Percentiles rank a stretch among this genome's conserved stretches.
phyloP scores from a whole-genome alignment of 2,113 vertebrate species.

The Lepus europaeus region DNA sequence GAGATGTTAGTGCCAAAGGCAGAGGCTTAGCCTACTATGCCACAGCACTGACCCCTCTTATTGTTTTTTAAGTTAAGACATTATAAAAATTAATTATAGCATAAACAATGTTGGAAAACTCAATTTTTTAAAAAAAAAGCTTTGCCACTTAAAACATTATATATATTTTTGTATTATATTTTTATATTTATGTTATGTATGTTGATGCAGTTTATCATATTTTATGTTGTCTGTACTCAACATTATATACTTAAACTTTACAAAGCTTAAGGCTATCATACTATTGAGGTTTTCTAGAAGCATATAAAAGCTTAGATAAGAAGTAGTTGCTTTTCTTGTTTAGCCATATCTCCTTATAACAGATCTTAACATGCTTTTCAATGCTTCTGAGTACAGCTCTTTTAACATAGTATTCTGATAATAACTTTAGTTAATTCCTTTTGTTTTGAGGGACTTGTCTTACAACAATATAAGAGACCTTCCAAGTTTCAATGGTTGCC shows the following conservation, averaged over 20 bases:
- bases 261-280: background rate
- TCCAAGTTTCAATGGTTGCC: slow-evolving; percentile 94
- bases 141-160: background rate
- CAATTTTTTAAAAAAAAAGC: background rate
- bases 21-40: no score
- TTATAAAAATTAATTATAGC: background rate
- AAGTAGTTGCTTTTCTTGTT: slow-evolving; percentile 19
- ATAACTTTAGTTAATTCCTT: slow-evolving; percentile 34
- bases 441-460: slow-evolving; percentile 93
- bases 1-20: no score
- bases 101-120: slow-evolving; percentile 32
- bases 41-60: background rate
- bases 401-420: background rate
- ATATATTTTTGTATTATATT: background rate
- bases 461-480: slow-evolving; percentile 95
- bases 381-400: background rate
- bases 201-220: slow-evolving; percentile 22
- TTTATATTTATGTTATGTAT: slow-evolving; percentile 36
- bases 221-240: background rate
- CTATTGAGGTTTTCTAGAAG: background rate
- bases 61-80: slow-evolving; percentile 21
- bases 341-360: background rate
- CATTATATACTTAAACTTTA: background rate
- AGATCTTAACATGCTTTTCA: background rate
- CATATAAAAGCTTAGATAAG: background rate